phyloP scores from a whole-genome alignment of 2,113 vertebrate species.

The Oryctolagus cuniculus region mOryCun1.1 NC_091442.1:42794501-42795000 shows the following conservation, averaged over 20 bases:
- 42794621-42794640: neutral
- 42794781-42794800: no score
- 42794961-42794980: no score
- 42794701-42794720: constrained; percentile 36
- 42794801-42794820: no score
- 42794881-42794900: no score
- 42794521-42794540: constrained; percentile 3
- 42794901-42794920: no score
- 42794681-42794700: constrained; percentile 1
- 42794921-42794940: no score
- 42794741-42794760: constrained; percentile 21
- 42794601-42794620: neutral
- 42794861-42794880: no score
- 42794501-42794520: neutral
- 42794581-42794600: neutral
- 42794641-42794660: neutral
- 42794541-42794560: neutral
- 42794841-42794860: no score
- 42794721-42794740: neutral
- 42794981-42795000: no score
- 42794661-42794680: neutral
- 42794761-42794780: neutral
- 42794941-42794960: no score
- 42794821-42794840: no score
- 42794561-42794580: neutral